These are phyloP conservation scores for Ischnus inquisitorius DNA, from an alignment of 2,888 invertebrate genomes.

Conservation along the genomic window DNA sequence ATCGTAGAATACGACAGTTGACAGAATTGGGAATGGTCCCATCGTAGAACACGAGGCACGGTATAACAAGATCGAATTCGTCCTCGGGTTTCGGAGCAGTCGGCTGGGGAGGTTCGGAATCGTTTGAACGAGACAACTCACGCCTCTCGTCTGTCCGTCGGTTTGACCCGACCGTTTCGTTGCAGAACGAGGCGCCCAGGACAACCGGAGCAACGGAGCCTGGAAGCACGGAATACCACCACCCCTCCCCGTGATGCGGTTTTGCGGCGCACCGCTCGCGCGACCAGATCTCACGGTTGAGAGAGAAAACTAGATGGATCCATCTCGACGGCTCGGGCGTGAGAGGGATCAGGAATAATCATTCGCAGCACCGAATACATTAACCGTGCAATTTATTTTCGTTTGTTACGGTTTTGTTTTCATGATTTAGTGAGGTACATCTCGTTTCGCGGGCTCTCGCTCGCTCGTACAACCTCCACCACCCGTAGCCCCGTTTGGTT, in stretches of 20 bases:
- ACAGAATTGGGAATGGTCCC: constrained; percentile 11
- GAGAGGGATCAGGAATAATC: constrained; percentile 82
- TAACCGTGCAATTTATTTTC: constrained; percentile 83
- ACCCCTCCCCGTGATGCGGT: constrained; percentile 53
- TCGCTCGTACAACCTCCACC: constrained; percentile 15
- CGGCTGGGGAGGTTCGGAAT: constrained; percentile 24
- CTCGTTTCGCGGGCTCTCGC: constrained; percentile 48
- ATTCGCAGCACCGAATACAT: constrained; percentile 83
- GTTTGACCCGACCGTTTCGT: constrained; percentile 47
- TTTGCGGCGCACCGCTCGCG: constrained; percentile 58
- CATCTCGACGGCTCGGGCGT: constrained; percentile 44
- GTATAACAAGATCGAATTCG: constrained; percentile 54
- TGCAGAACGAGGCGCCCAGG: constrained; percentile 39
- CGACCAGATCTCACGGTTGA: constrained; percentile 37
- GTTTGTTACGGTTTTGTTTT: constrained; percentile 82
- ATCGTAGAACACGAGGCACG: background rate
- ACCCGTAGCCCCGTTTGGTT: constrained; percentile 29
- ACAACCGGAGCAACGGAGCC: constrained; percentile 6
- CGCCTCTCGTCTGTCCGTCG: constrained; percentile 43
- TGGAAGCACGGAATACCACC: constrained; percentile 44
- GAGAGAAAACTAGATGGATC: constrained; percentile 40
- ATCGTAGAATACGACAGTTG: background rate
- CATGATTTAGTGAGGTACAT: constrained; percentile 78
- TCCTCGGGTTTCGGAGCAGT: constrained; percentile 29
- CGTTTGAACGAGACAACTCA: constrained; percentile 44